phyloP scores from a whole-genome alignment of 2,888 invertebrate genomes.

The Cephus runcator region DNA sequence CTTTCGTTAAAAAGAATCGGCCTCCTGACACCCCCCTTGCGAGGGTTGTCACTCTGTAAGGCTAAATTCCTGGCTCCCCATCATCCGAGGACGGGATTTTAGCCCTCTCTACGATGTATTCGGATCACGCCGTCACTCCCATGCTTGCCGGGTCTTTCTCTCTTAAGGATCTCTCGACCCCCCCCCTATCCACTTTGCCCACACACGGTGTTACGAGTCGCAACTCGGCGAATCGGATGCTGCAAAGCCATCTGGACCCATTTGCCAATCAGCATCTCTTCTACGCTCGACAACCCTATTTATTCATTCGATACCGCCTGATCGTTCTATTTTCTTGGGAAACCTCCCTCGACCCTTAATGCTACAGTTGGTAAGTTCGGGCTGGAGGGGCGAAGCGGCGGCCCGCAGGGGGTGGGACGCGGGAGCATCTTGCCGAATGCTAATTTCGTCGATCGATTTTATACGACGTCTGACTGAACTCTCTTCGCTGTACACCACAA shows the following conservation, averaged over 20 bases:
- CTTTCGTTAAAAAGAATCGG: conserved; percentile 17
- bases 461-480: background rate
- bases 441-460: background rate
- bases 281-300: background rate
- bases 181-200: background rate
- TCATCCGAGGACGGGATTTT: background rate
- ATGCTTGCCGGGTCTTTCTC: background rate
- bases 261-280: background rate
- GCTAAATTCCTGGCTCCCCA: background rate
- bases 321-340: background rate
- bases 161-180: background rate
- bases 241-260: background rate
- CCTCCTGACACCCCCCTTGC: background rate
- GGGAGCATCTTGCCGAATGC: background rate
- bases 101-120: background rate
- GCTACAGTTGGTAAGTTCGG: background rate
- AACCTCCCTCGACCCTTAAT: background rate
- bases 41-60: background rate
- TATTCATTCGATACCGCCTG: background rate
- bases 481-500: background rate
- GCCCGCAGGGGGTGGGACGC: background rate
- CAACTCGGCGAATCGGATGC: background rate
- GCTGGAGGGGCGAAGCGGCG: too few relatives aligned
- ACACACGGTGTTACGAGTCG: background rate
- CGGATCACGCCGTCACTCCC: background rate